Evolutionary conservation across 2,113 vertebrate genomes (phyloP).

Genomic region (Solenodon paradoxus): DNA sequence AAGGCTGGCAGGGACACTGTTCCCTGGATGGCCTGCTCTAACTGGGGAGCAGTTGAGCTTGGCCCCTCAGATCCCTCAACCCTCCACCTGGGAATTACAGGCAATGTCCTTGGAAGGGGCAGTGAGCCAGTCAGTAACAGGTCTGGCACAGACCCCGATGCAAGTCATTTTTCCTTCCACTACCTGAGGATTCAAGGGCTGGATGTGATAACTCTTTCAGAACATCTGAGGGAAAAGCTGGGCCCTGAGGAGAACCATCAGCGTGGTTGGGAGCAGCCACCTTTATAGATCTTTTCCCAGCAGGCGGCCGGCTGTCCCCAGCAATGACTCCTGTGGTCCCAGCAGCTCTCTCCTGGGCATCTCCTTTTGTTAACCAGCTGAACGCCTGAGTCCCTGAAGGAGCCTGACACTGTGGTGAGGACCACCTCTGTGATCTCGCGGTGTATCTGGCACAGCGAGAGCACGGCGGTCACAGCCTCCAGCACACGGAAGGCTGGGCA

Average conservation of each 20-base stretch:
- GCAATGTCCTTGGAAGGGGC: background rate
- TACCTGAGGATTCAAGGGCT: constrained; percentile 17
- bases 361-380: constrained; percentile 77
- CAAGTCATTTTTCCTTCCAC: background rate
- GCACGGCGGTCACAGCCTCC: background rate
- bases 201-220: background rate
- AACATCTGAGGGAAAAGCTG: background rate
- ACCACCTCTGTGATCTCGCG: background rate
- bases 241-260: background rate
- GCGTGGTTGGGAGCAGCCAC: background rate
- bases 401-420: constrained; percentile 4
- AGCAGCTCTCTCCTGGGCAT: constrained; percentile 72
- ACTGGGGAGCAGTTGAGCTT: background rate
- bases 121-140: background rate
- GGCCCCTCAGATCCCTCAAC: background rate
- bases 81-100: background rate
- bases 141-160: background rate
- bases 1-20: fast-evolving
- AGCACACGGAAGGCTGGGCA: background rate
- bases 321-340: constrained; percentile 71
- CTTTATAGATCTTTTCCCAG: constrained; percentile 46
- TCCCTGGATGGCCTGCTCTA: background rate
- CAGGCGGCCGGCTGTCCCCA: constrained; percentile 35
- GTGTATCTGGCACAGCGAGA: background rate
- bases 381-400: constrained; percentile 65